phyloP scores from a whole-genome alignment of 1,140 invertebrate genomes.

The Cheumatopsyche charites region DNA sequence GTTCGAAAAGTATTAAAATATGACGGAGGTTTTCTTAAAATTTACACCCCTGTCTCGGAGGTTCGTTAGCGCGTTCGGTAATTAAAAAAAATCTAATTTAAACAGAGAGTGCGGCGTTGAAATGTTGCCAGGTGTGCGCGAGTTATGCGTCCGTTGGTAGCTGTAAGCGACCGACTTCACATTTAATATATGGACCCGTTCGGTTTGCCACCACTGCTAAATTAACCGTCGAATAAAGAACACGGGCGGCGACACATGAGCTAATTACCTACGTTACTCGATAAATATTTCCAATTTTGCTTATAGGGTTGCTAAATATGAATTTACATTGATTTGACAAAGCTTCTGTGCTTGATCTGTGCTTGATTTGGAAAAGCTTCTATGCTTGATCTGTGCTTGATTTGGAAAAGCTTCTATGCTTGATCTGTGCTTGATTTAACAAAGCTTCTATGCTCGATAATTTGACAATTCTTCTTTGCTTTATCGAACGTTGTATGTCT shows the following conservation, averaged over 20 bases:
- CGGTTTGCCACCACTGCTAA: slow-evolving; percentile 21
- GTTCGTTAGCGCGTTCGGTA: slow-evolving; percentile 59
- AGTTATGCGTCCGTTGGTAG: slow-evolving; percentile 45
- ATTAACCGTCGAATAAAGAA: slow-evolving; percentile 29
- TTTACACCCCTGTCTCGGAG: neutral
- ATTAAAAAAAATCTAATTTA: slow-evolving; percentile 61
- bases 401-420: too few relatives aligned
- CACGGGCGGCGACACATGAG: neutral
- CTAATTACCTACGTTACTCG: neutral
- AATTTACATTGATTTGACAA: too few relatives aligned
- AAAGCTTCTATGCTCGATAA: too few relatives aligned
- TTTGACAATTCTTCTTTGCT: too few relatives aligned
- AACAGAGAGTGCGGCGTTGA: slow-evolving; percentile 53
- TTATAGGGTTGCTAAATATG: too few relatives aligned
- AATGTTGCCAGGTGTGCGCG: slow-evolving; percentile 52
- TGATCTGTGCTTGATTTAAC: too few relatives aligned
- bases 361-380: too few relatives aligned
- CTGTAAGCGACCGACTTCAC: slow-evolving; percentile 34
- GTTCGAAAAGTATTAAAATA: too few relatives aligned
- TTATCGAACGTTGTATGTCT: too few relatives aligned
- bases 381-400: too few relatives aligned
- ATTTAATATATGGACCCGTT: slow-evolving; percentile 30
- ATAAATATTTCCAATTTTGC: neutral
- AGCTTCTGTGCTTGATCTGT: too few relatives aligned
- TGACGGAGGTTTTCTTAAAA: too few relatives aligned